These are phyloP conservation scores for Vireo griseus DNA, from an alignment of 2,797 vertebrate species.

Conservation along the genomic window DNA sequence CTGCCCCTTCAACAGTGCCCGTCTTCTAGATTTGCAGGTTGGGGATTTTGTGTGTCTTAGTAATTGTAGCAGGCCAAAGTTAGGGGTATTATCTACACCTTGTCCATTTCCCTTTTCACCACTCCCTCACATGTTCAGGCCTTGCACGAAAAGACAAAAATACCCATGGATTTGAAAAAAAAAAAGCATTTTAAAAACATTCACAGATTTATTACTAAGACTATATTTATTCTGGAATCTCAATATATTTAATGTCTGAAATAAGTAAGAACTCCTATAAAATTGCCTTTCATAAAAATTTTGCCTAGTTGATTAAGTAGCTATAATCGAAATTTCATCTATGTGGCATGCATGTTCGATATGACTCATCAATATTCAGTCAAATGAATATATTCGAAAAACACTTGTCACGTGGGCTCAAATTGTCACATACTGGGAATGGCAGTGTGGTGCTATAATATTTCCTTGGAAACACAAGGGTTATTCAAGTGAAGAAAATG, in stretches of 20 bases:
- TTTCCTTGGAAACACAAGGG: background rate
- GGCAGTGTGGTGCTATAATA: background rate
- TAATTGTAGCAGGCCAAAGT: background rate
- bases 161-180: fast-evolving
- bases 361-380: background rate
- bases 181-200: fast-evolving
- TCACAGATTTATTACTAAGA: background rate
- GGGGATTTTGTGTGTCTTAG: fast-evolving
- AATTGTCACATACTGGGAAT: background rate
- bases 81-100: background rate
- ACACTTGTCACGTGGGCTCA: background rate
- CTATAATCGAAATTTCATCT: background rate
- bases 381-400: background rate
- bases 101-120: background rate
- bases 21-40: background rate
- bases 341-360: background rate
- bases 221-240: background rate
- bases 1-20: background rate
- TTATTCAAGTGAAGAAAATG: conserved; percentile 12
- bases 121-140: background rate
- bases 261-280: background rate
- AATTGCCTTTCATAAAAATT: background rate
- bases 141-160: background rate
- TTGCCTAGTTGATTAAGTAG: background rate
- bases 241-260: background rate